Base-by-base conservation (phyloP, 2,113 vertebrate species). In the Mastomys coucha region DNA sequence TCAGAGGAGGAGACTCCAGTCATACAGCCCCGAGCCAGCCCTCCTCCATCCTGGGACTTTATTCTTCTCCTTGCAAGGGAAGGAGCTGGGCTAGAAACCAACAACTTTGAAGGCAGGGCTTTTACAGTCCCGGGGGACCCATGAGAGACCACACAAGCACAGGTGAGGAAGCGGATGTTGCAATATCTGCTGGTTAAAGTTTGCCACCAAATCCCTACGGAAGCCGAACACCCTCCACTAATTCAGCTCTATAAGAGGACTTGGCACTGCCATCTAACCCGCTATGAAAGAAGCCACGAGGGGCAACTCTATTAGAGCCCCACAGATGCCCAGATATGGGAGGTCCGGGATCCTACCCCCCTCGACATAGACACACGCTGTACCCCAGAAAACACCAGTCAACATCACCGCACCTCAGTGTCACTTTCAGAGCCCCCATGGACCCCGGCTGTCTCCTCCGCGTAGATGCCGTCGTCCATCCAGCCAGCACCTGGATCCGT, bases 351-450 rank as follows among this genome's bases (percentile, higher is more conserved):
- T 28, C 78, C 51, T 8, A 75, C 22, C 69, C 26, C 53, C 45
- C 69, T 65, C 4, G 20, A 49, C 70, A 78, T 89, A 9, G 2
- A 65, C 56, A 63, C 58, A 11, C 90, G 4, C 13, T 36, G 56
- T 56, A 39, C 39, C 89, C 89, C 69, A 63, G 12, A 88, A 92
- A 58, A 60, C 93, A 85, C 88, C 88, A 58, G 93, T 80, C 85
- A 28, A 36, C 76, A 88, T 67, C 85, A 93, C 75, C 95, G 93
- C 96, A 98, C 96, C 97, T 97, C 90, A 77, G 77, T 92, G 72
- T 95, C 77, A 95, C 77, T 88, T 73, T n/a, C 93, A 17, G 96
- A 88, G 88, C 58, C 81, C 58, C 94, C 89, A 69, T 5, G 93
- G 97, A 10, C 88, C 91, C 95, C 95, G 2, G 60, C 65, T 7